Percentiles rank a stretch among this genome's conserved stretches.
These are phyloP conservation scores for Syngnathoides biaculeatus DNA, from an alignment of 2,113 vertebrate genomes.

Conservation along the genomic window DNA sequence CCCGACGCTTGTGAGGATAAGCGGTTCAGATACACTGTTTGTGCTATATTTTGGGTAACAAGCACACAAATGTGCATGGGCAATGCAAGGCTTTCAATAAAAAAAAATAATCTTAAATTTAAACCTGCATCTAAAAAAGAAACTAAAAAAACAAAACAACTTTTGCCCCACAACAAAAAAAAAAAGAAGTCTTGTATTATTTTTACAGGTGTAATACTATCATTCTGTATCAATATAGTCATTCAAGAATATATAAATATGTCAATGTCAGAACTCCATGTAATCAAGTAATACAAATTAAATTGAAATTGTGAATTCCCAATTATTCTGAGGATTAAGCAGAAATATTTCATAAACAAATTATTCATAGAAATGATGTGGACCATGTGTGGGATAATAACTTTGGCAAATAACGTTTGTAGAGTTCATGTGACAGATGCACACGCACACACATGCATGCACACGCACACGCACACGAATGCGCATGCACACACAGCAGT, in stretches of 20 bases:
- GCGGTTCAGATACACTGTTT: too few relatives aligned
- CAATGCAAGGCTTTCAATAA: neutral
- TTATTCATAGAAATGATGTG: neutral
- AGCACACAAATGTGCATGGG: neutral
- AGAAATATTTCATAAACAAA: constrained; percentile 4
- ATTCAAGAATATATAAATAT: neutral
- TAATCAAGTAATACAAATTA: neutral
- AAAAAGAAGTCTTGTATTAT: neutral
- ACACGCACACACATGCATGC: neutral
- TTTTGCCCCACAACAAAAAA: neutral
- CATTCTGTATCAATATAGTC: too few relatives aligned
- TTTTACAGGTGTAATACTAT: neutral
- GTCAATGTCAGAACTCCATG: neutral
- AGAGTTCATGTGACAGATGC: neutral
- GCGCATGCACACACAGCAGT: neutral
- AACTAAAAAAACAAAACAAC: too few relatives aligned
- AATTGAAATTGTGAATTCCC: neutral
- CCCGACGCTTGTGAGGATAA: too few relatives aligned
- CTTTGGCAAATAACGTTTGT: constrained; percentile 1
- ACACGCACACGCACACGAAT: neutral
- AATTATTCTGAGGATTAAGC: neutral
- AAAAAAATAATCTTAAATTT: neutral
- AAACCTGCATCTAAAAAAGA: neutral
- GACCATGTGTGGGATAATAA: neutral
- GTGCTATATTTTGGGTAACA: neutral